These are phyloP conservation scores for Heliocidaris tuberculata DNA, from an alignment of 35 echinoderm and acorn worm species.

Conservation along the genomic window DNA sequence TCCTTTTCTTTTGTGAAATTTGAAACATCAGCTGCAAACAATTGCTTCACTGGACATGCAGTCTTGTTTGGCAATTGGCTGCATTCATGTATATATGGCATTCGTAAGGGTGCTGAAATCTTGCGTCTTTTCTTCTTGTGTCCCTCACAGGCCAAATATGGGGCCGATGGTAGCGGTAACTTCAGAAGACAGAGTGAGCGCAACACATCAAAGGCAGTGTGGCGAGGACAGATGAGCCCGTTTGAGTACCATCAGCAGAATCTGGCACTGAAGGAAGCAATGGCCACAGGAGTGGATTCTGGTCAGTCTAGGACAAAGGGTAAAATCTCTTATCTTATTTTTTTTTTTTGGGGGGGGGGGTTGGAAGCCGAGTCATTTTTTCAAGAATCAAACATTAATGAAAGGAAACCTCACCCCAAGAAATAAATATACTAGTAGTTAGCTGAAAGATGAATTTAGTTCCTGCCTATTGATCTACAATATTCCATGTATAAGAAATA, in stretches of 20 bases:
- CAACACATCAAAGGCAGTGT: slow-evolving; percentile 63
- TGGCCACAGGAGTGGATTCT: slow-evolving; percentile 69
- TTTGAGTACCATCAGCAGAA: slow-evolving; percentile 74
- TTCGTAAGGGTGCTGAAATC: not conserved
- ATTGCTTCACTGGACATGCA: no score
- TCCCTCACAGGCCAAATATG: slow-evolving; percentile 71
- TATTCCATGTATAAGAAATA: no score
- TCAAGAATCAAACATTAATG: no score
- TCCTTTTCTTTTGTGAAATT: no score
- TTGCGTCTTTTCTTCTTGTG: not conserved
- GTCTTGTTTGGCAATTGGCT: no score
- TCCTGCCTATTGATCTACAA: not conserved
- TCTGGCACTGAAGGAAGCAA: slow-evolving; percentile 30
- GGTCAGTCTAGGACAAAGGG: slow-evolving; percentile 75
- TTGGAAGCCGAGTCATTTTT: no score
- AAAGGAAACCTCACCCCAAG: not conserved
- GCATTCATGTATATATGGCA: no score
- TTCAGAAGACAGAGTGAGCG: slow-evolving; percentile 71
- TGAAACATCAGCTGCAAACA: no score
- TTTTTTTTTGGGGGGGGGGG: no score
- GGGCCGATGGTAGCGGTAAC: slow-evolving; percentile 71
- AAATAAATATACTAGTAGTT: not conserved
- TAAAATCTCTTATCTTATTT: not conserved
- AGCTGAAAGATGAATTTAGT: not conserved
- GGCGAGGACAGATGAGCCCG: slow-evolving; percentile 68